Percentiles rank a stretch among this genome's conserved stretches.
These are phyloP conservation scores for Agrotis exclamationis DNA, from an alignment of 2,888 invertebrate species.

Conservation along the genomic window DNA sequence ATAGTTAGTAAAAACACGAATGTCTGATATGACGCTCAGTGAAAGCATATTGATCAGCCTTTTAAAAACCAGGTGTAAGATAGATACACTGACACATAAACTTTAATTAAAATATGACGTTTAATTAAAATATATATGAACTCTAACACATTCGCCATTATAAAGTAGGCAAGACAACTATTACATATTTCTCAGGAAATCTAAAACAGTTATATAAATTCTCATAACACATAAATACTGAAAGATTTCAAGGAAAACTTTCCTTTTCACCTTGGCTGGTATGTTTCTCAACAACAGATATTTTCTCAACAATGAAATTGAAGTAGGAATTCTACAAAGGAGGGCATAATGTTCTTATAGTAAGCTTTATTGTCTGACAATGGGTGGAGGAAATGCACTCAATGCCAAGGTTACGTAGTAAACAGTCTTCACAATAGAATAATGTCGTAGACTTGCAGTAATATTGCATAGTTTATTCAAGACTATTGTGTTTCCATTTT, in stretches of 20 bases:
- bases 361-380: conserved; percentile 12
- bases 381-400: background rate
- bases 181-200: background rate
- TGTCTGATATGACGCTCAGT: too few relatives aligned
- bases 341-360: background rate
- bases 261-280: background rate
- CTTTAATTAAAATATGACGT: too few relatives aligned
- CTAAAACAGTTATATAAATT: background rate
- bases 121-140: too few relatives aligned
- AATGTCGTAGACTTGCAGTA: background rate
- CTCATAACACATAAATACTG: background rate
- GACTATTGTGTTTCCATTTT: conserved; percentile 8
- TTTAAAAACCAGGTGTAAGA: background rate
- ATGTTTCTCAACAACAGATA: background rate
- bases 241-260: background rate
- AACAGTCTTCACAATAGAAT: background rate
- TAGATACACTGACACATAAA: background rate
- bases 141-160: conserved; percentile 30
- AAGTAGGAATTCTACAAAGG: background rate
- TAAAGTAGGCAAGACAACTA: background rate
- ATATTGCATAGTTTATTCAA: conserved; percentile 18
- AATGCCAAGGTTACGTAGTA: conserved; percentile 16
- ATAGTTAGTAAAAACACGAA: background rate
- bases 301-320: background rate
- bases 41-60: background rate